Evolutionary conservation across 2,888 invertebrate species (phyloP).

Genomic region (Diplolepis rosae): DNA sequence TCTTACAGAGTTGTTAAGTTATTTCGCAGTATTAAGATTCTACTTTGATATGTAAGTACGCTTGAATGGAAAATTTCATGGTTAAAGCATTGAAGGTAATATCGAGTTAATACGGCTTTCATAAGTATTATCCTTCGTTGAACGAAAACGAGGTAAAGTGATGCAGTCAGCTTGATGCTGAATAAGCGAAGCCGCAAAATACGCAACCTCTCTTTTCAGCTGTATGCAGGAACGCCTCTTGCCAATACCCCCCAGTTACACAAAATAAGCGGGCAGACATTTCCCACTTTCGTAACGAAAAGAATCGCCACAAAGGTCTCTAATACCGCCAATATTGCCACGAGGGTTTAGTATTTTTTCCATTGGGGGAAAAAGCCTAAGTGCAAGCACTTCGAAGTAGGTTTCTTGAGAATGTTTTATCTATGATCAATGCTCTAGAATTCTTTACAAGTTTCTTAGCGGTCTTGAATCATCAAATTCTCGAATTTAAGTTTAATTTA

Average conservation of each 20-base stretch:
- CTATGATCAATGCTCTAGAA: neutral
- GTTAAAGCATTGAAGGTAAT: neutral
- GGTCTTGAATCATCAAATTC: no score
- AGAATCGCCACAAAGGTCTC: slow-evolving; percentile 8
- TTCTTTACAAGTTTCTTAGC: neutral
- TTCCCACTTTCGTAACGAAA: slow-evolving; percentile 24
- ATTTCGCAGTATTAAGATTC: neutral
- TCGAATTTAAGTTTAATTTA: no score
- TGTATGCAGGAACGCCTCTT: slow-evolving; percentile 15
- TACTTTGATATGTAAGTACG: neutral
- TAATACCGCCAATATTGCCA: slow-evolving; percentile 20
- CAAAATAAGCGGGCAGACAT: slow-evolving; percentile 24
- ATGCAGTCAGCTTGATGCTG: slow-evolving; percentile 16
- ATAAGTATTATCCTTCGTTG: slow-evolving; percentile 13
- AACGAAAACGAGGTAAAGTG: slow-evolving; percentile 22
- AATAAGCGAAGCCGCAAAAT: slow-evolving; percentile 25
- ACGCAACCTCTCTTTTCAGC: slow-evolving; percentile 18
- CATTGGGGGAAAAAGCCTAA: neutral
- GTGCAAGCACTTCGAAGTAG: neutral
- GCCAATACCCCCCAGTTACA: slow-evolving; percentile 12
- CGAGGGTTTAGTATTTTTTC: neutral
- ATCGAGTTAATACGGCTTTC: slow-evolving; percentile 16
- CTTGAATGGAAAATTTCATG: neutral
- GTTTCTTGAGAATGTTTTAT: neutral
- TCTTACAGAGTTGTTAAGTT: neutral